Evolutionary conservation across 2,888 invertebrate species (phyloP).

Genomic region (Sisyra nigra): DNA sequence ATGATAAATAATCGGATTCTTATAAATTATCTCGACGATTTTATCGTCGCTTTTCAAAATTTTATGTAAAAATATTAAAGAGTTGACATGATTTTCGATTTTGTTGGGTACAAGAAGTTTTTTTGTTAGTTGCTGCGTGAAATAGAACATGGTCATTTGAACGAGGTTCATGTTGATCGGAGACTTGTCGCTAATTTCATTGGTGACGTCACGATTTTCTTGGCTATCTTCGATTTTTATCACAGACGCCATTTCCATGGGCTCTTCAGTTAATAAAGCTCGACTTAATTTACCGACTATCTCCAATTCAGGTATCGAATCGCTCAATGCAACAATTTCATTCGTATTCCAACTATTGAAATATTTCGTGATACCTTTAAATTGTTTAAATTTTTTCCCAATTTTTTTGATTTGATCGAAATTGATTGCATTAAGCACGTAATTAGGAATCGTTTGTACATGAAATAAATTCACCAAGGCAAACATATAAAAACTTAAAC

Average conservation of each 20-base stretch:
- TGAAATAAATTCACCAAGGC: slow-evolving; percentile 37
- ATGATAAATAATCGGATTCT: slow-evolving; percentile 25
- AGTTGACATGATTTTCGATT: slow-evolving; percentile 15
- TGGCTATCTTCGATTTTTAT: not conserved
- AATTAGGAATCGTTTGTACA: slow-evolving; percentile 37
- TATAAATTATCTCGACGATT: slow-evolving; percentile 22
- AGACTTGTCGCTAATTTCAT: not conserved
- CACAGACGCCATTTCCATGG: not conserved
- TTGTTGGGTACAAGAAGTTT: slow-evolving; percentile 14
- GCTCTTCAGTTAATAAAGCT: not conserved
- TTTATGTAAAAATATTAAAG: slow-evolving; percentile 13
- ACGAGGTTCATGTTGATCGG: slow-evolving; percentile 10
- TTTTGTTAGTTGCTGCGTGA: slow-evolving; percentile 18
- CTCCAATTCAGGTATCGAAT: not conserved
- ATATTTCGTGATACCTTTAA: slow-evolving; percentile 27
- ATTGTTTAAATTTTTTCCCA: not conserved
- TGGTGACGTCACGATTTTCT: not conserved
- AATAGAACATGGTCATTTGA: slow-evolving; percentile 20
- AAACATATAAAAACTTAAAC: slow-evolving; percentile 24
- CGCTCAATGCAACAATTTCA: not conserved
- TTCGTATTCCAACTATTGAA: slow-evolving; percentile 31
- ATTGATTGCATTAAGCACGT: slow-evolving; percentile 25
- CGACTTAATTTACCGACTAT: not conserved
- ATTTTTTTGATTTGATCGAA: not conserved
- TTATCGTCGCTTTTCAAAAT: slow-evolving; percentile 12